phyloP scores from a whole-genome alignment of 1,140 invertebrate species.

The Macrobrachium nipponense region DNA sequence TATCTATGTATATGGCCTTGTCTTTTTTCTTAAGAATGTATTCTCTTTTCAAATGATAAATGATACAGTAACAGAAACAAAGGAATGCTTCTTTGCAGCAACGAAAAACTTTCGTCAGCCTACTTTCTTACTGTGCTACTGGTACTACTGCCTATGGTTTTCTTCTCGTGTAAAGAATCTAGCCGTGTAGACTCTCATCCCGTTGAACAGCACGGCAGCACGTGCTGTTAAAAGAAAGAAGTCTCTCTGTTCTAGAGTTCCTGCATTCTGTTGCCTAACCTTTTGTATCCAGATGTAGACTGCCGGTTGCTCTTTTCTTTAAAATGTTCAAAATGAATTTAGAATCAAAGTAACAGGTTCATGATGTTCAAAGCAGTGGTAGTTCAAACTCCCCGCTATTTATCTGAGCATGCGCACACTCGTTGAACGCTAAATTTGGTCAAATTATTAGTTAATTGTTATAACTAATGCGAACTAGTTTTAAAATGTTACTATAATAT shows the following conservation, averaged over 20 bases:
- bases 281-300: too few species aligned
- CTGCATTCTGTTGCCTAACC: too few species aligned
- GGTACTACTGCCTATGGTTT: too few species aligned
- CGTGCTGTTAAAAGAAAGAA: too few species aligned
- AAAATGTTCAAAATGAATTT: neutral
- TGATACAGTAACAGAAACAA: neutral
- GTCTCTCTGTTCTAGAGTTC: too few species aligned
- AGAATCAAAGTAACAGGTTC: neutral
- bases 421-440: neutral
- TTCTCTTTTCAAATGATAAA: neutral
- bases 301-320: too few species aligned
- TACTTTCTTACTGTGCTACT: too few species aligned
- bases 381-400: constrained; percentile 34
- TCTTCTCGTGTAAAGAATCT: too few species aligned
- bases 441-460: neutral
- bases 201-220: too few species aligned
- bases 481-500: neutral
- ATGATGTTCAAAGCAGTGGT: neutral
- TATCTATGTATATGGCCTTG: too few species aligned
- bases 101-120: neutral
- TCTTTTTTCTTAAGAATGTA: too few species aligned
- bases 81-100: neutral
- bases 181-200: too few species aligned
- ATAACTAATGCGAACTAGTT: neutral
- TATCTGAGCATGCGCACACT: constrained; percentile 34